These are phyloP conservation scores for Porites rus DNA, from an alignment of 92 coral and sea anemone genomes.

Conservation along the genomic window DNA sequence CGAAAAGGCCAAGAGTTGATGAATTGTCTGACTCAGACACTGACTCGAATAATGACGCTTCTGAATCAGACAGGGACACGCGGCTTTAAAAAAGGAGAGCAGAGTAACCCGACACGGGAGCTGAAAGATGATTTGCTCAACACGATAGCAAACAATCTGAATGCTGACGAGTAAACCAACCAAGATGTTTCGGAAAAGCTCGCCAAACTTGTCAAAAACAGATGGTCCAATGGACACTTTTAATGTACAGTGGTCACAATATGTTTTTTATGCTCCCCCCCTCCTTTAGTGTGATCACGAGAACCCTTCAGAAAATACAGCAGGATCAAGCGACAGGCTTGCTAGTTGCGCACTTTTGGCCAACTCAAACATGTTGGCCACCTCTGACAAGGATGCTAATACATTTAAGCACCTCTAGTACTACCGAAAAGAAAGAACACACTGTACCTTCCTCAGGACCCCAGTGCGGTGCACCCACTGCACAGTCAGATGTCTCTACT, in stretches of 20 bases:
- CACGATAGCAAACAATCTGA: slow-evolving; percentile 40
- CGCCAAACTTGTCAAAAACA: slow-evolving; percentile 23
- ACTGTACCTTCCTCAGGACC: slow-evolving; percentile 55
- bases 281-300: slow-evolving; percentile 45
- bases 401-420: slow-evolving; percentile 41
- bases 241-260: slow-evolving; percentile 37
- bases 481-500: slow-evolving; percentile 48
- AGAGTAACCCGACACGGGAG: neutral
- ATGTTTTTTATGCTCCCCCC: slow-evolving; percentile 44
- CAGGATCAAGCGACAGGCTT: slow-evolving; percentile 57
- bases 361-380: slow-evolving; percentile 71
- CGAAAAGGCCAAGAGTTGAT: neutral
- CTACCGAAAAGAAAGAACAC: slow-evolving; percentile 36
- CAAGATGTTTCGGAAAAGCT: slow-evolving; percentile 51
- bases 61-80: slow-evolving; percentile 10
- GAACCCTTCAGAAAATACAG: slow-evolving; percentile 40
- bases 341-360: slow-evolving; percentile 54
- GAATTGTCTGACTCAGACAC: slow-evolving; percentile 19
- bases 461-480: slow-evolving; percentile 49
- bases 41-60: neutral
- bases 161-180: slow-evolving; percentile 27
- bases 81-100: neutral
- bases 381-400: slow-evolving; percentile 52
- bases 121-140: slow-evolving; percentile 33
- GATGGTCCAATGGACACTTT: slow-evolving; percentile 52